Evolutionary conservation across 2,113 vertebrate genomes (phyloP), one percentile per base, ranked within the genome.

Genomic region (Tympanuchus pallidicinctus): DNA sequence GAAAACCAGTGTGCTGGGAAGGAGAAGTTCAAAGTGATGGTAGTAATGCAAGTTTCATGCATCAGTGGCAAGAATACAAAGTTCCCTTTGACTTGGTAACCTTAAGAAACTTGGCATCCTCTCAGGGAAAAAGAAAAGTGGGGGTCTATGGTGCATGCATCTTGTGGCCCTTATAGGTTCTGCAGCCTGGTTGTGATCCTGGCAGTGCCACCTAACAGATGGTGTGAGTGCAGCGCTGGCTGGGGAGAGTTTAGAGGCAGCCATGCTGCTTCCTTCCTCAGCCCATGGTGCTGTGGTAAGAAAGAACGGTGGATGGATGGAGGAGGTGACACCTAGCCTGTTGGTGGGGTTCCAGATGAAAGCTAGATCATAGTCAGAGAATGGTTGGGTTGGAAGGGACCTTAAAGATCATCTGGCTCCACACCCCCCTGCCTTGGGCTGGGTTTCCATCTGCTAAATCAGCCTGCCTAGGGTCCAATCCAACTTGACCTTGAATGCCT

Each of bases 181-280:
- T 21, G 12, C 38, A 54, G 4, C 32, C 80, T 56, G 65, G 18
- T 69, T 65, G 45, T 70, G 57, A 34, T 27, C 60, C 64, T 52
- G 64, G 74, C 57, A 7, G 21, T 21, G 4, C 27, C 36, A 66
- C 30, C 56, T 34, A 14, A 1, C 5, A 19, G 16, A 12, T 80
- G 30, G 8, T 30, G 11, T 18, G 50, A 66, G n/a, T 0, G 0
- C 5, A 72, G 42, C 4, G 2, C 1, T 28, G 15, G 20, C 15
- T 5, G 8, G 20, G 43, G 42, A 14, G 38, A 3, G 21, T 36
- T 12, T 63, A 17, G 34, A 64, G 61, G 61, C 38, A 36, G 7
- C 56, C 6, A 43, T 61, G 45, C 12, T 83, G 25, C 61, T 66
- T 73, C 38, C 52, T 71, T 54, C 61, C 61, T 32, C 12, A 63